Conservation (phyloP, 2,797 vertebrate species). For the Xenentodon cancila region DNA sequence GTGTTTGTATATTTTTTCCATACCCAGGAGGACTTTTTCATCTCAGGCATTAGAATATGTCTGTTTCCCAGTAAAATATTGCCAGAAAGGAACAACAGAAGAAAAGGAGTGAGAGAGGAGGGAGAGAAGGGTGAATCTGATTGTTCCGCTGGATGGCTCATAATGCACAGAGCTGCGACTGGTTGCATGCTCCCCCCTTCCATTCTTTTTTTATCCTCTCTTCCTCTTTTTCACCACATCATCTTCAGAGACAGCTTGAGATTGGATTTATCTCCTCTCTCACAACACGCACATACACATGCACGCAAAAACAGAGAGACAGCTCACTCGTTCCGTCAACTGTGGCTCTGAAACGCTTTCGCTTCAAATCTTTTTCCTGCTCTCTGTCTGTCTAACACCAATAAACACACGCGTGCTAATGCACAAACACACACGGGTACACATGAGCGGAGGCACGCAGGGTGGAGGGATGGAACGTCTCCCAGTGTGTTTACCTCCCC, state of each 20-base stretch:
- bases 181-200: slow-evolving; percentile 55
- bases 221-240: slow-evolving; percentile 76
- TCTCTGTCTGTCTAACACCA: slow-evolving; percentile 60
- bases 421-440: slow-evolving; percentile 21
- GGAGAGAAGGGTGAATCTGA: slow-evolving; percentile 66
- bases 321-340: slow-evolving; percentile 58
- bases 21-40: slow-evolving; percentile 14
- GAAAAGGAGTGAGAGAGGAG: slow-evolving; percentile 26
- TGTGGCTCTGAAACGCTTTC: slow-evolving; percentile 53
- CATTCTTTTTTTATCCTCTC: slow-evolving; percentile 71
- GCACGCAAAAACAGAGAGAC: slow-evolving; percentile 27
- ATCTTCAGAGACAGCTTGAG: slow-evolving; percentile 76
- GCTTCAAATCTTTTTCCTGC: slow-evolving; percentile 60
- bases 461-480: slow-evolving; percentile 59
- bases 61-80: slow-evolving; percentile 41
- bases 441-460: slow-evolving; percentile 39
- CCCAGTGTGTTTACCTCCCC: slow-evolving; percentile 74
- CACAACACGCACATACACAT: slow-evolving; percentile 21
- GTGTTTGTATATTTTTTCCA: slow-evolving; percentile 4
- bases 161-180: slow-evolving; percentile 70
- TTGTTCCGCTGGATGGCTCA: slow-evolving; percentile 75
- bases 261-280: slow-evolving; percentile 75
- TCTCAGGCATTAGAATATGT: slow-evolving; percentile 16
- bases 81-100: slow-evolving; percentile 33
- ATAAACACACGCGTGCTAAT: slow-evolving; percentile 42